Evolutionary conservation across 2,888 invertebrate species (phyloP).

Genomic region (Tenthredo distinguenda): DNA sequence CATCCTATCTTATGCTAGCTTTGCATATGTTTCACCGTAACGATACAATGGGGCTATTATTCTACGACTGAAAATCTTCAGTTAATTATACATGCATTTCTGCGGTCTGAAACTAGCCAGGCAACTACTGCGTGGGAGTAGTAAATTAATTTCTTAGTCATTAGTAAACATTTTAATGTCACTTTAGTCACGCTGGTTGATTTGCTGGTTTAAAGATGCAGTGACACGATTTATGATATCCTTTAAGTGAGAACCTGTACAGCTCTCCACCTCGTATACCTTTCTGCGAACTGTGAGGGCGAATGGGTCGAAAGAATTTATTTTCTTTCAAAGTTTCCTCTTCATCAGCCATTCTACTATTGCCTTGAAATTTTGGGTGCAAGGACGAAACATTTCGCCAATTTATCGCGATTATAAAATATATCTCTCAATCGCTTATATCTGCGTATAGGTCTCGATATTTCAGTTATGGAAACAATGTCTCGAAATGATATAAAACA

Average conservation of each 20-base stretch:
- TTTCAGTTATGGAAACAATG: neutral
- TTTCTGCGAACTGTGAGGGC: neutral
- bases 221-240: conserved; percentile 14
- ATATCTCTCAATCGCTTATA: neutral
- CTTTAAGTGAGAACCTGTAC: neutral
- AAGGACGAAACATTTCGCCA: neutral
- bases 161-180: conserved; percentile 28
- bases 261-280: neutral
- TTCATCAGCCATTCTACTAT: neutral
- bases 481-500: neutral
- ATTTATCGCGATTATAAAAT: neutral
- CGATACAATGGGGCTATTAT: conserved; percentile 36
- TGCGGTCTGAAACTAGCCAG: neutral
- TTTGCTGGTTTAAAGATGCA: conserved; percentile 37
- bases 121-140: conserved; percentile 9
- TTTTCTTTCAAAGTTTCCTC: neutral
- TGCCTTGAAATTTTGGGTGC: neutral
- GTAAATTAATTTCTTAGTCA: conserved; percentile 36
- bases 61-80: neutral
- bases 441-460: neutral
- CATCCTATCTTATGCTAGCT: neutral
- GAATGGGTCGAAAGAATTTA: neutral
- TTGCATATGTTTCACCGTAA: conserved; percentile 7
- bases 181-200: conserved; percentile 43
- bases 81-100: neutral